Evolutionary conservation across 1,140 invertebrate genomes (phyloP).

Genomic region (Orchestia grillus): DNA sequence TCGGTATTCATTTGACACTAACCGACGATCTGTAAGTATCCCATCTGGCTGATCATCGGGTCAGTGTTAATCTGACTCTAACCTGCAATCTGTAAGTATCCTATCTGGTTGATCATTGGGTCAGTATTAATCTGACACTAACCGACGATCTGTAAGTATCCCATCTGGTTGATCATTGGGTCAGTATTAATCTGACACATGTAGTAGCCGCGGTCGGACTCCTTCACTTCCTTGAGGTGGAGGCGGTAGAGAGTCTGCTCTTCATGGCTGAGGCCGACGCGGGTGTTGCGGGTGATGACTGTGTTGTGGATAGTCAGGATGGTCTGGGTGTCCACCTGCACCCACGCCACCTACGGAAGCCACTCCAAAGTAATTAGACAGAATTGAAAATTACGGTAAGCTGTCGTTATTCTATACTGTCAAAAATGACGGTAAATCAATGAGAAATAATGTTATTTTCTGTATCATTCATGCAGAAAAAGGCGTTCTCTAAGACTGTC

Average conservation of each 20-base stretch:
- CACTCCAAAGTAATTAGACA: not conserved
- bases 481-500: too few relatives aligned
- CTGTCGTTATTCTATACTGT: not conserved
- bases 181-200: conserved; percentile 97
- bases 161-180: conserved; percentile 74
- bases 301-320: conserved; percentile 71
- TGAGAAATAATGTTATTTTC: too few relatives aligned
- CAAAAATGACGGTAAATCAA: too few relatives aligned
- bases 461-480: too few relatives aligned
- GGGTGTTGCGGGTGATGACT: conserved; percentile 71
- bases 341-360: conserved; percentile 71
- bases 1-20: too few relatives aligned
- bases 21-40: too few relatives aligned
- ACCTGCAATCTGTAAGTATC: too few relatives aligned
- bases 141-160: conserved; percentile 72
- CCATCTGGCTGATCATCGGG: too few relatives aligned
- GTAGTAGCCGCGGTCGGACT: conserved; percentile 91
- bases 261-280: conserved; percentile 71
- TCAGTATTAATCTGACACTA: conserved; percentile 71
- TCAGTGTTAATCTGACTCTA: too few relatives aligned
- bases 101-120: conserved; percentile 73
- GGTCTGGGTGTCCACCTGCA: conserved; percentile 74
- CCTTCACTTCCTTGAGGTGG: conserved; percentile 89
- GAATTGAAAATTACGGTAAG: not conserved
- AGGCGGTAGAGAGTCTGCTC: conserved; percentile 73